Evolutionary conservation across 1,140 invertebrate species (phyloP), one percentile per base, ranked within the genome.

Genomic region (Melanaphis sacchari): DNA sequence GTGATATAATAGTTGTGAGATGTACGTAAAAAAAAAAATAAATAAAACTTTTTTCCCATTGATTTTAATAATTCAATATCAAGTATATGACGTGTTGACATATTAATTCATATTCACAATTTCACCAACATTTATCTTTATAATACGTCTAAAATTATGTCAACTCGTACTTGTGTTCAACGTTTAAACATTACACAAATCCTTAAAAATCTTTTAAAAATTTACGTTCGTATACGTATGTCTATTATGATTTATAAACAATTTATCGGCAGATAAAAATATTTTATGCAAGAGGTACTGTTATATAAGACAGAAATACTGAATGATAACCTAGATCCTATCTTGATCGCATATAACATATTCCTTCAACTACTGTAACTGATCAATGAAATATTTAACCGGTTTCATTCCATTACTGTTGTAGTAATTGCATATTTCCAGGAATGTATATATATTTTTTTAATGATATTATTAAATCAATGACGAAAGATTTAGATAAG

Each of bases 381-480:
- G 31, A 90, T 66, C 89, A 90, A 90, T 90, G 52, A 90, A 90
- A 90, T 66, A 90, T 36, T 7, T n/a, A 90, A 90, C 89, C 52
- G 54, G 89, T 90, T 90, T 59, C 38, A 41, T 90, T 66, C 38
- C 38, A 89, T 89, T n/a, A n/a, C 54, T 90, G 52, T 36, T 59
- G 84, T 49, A 41, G 36, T 90, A 66, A 90, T 66, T 90, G 38
- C 31, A 90, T 43, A 90, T 66, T 90, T 41, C 89, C 26, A 40
- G 24, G 38, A 90, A n/a, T 59, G 22, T 89, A 18, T 87, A 66
- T 49, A 9, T 54, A 26, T 52, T 52, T 40, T 38, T 38, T 24
- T 38, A 2, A 41, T 89, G 15, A 22, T 88, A 41, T 43, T 49
- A 18, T 38, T 52, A 40, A 89, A 52, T 40, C 38, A n/a, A 59